These are phyloP conservation scores for Bufo bufo DNA, from an alignment of 2,113 vertebrate species.

Conservation along the genomic window DNA sequence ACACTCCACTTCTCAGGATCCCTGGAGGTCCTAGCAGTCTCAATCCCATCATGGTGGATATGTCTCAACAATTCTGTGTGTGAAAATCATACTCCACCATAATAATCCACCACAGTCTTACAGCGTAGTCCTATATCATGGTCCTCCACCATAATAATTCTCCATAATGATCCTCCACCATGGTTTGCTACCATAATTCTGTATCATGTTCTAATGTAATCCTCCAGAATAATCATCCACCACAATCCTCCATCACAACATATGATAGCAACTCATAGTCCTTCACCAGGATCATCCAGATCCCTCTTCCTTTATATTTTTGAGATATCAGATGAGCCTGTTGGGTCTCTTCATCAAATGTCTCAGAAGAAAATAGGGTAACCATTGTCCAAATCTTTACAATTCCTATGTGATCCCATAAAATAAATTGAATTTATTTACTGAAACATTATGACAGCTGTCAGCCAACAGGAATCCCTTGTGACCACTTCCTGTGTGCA, in stretches of 20 bases:
- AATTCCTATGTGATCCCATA: not conserved
- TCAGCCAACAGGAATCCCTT: no score
- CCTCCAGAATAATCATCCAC: not conserved
- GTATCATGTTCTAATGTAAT: not conserved
- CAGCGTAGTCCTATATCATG: not conserved
- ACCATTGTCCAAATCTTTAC: not conserved
- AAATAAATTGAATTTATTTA: not conserved
- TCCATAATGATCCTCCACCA: not conserved
- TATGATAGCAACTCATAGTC: not conserved
- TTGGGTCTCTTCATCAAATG: no score
- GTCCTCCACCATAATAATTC: not conserved
- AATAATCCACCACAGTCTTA: not conserved
- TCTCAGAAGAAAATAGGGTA: no score
- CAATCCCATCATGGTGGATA: no score
- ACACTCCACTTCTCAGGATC: no score
- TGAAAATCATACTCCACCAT: not conserved
- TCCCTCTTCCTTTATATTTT: no score
- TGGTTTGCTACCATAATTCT: not conserved
- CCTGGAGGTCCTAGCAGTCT: no score
- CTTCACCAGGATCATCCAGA: not conserved
- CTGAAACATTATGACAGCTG: no score
- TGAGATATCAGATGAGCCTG: no score
- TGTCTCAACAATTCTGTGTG: no score
- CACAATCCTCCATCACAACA: not conserved
- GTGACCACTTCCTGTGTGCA: no score